Conservation (phyloP, 1,140 invertebrate species). For the Nixonia krombeini region DNA sequence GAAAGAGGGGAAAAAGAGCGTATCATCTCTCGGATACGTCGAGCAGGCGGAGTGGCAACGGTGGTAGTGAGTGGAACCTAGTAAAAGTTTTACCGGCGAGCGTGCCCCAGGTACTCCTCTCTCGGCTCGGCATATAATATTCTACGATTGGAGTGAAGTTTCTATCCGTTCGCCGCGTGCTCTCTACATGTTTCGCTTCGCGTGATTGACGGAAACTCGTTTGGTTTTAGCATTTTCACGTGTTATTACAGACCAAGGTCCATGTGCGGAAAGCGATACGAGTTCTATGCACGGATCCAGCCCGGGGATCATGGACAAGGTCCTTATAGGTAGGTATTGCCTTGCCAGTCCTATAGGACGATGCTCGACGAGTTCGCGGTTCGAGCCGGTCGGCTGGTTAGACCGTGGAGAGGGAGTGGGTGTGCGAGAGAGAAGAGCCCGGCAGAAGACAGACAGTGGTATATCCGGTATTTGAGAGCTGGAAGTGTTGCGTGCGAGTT, state of each 20-base stretch:
- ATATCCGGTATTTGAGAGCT: constrained; percentile 70
- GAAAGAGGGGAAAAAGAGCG: too few species aligned
- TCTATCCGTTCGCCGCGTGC: constrained; percentile 16
- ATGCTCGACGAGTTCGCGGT: constrained; percentile 40
- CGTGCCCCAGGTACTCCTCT: background rate
- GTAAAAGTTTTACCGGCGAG: constrained; percentile 2
- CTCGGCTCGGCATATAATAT: constrained; percentile 1
- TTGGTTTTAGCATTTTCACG: constrained; percentile 50
- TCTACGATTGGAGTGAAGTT: constrained; percentile 29
- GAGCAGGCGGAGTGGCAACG: too few species aligned
- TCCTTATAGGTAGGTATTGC: constrained; percentile 45
- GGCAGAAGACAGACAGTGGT: constrained; percentile 57
- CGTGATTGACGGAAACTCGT: constrained; percentile 51
- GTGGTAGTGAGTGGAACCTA: background rate
- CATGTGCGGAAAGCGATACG: constrained; percentile 50
- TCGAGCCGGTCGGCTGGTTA: constrained; percentile 47
- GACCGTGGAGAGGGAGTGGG: background rate
- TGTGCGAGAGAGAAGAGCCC: constrained; percentile 37
- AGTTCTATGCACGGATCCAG: constrained; percentile 46
- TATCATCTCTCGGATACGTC: too few species aligned
- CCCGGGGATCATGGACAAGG: constrained; percentile 44
- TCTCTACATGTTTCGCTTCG: constrained; percentile 26
- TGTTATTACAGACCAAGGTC: constrained; percentile 50
- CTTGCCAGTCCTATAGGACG: background rate
- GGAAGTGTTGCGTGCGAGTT: constrained; percentile 72